Percentiles rank a stretch among this genome's conserved stretches.
phyloP scores from a whole-genome alignment of 2,113 vertebrate genomes.

The Amphiprion percula region DNA sequence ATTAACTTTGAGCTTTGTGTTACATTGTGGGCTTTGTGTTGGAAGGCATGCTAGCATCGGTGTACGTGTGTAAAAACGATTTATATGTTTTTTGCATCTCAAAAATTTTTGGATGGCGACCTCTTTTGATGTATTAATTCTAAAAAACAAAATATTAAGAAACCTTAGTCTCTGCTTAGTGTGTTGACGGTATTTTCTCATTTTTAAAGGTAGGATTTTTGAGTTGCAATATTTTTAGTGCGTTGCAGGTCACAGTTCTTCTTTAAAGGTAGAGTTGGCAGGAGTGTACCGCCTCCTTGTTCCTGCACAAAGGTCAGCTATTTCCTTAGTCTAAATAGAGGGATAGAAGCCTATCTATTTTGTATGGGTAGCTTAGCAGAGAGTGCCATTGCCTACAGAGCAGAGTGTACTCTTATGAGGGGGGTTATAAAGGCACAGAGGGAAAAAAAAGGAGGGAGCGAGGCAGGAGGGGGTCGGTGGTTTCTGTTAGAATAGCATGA shows the following conservation, averaged over 20 bases:
- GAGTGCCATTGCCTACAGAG: constrained; percentile 73
- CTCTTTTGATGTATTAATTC: neutral
- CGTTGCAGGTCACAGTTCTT: constrained; percentile 27
- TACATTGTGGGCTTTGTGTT: neutral
- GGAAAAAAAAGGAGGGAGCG: constrained; percentile 2
- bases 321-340: constrained; percentile 67
- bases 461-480: constrained; percentile 52
- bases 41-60: neutral
- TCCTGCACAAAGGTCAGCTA: constrained; percentile 68
- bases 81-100: neutral
- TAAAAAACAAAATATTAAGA: too few relatives aligned
- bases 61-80: neutral
- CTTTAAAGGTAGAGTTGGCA: constrained; percentile 36
- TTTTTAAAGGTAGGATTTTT: constrained; percentile 4
- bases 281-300: constrained; percentile 22
- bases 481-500: constrained; percentile 68
- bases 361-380: constrained; percentile 72
- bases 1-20: constrained; percentile 8
- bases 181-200: neutral
- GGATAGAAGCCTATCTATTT: constrained; percentile 72
- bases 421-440: constrained; percentile 57
- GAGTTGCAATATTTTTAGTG: constrained; percentile 29
- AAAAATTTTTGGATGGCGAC: neutral
- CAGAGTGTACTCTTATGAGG: constrained; percentile 64
- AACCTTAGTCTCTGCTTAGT: neutral